These are phyloP conservation scores for Chelon auratus DNA, from an alignment of 2,797 vertebrate genomes.

Conservation along the genomic window DNA sequence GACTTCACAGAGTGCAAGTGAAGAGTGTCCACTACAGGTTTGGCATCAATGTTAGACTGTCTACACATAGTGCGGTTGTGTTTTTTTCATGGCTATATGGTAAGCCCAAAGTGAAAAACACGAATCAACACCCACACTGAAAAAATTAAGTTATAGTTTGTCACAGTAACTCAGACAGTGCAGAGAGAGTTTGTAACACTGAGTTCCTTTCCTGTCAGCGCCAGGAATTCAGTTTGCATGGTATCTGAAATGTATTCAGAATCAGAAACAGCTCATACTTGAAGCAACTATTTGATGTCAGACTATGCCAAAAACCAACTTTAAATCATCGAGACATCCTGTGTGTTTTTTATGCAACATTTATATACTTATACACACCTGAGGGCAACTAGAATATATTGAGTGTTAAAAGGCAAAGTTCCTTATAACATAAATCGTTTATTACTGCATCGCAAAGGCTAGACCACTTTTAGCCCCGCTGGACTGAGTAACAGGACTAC, in stretches of 20 bases:
- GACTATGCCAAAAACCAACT: not conserved
- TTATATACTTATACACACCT: not conserved
- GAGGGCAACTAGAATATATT: not conserved
- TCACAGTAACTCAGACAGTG: constrained; percentile 36
- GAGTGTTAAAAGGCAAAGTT: not conserved
- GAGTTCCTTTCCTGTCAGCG: constrained; percentile 1
- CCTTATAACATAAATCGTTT: constrained; percentile 5
- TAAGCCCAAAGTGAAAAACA: constrained; percentile 16
- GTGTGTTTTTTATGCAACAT: constrained; percentile 8
- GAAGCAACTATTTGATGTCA: not conserved
- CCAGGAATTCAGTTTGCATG: constrained; percentile 6
- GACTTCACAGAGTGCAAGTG: constrained; percentile 21
- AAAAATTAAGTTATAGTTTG: constrained; percentile 47
- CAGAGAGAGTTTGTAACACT: constrained; percentile 19
- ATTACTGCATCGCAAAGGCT: constrained; percentile 25
- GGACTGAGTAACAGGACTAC: constrained; percentile 41
- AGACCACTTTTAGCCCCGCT: constrained; percentile 20
- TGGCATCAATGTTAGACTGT: not conserved
- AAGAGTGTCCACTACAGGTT: constrained; percentile 14
- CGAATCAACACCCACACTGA: constrained; percentile 34
- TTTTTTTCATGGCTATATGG: not conserved
- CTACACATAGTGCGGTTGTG: constrained; percentile 5
- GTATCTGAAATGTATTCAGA: constrained; percentile 9
- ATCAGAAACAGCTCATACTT: not conserved
- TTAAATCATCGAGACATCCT: constrained; percentile 5